Conservation (phyloP, 2,888 invertebrate genomes). For the Nemurella pictetii region DNA sequence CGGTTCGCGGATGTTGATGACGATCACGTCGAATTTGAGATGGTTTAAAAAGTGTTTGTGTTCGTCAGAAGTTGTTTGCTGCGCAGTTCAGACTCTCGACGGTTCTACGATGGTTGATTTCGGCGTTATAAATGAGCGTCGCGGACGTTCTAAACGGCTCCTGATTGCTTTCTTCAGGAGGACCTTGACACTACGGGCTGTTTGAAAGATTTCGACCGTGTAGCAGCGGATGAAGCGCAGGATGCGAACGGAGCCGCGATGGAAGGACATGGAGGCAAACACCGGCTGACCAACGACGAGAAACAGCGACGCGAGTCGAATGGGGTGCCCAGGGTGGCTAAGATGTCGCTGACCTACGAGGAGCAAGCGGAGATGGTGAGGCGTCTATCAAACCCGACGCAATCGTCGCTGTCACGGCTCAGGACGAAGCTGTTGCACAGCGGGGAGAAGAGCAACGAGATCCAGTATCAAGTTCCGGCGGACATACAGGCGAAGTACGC, state of each 20-base stretch:
- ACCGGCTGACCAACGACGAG: not conserved
- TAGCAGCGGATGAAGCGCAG: not conserved
- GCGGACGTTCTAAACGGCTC: too few species aligned
- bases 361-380: not conserved
- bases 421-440: not conserved
- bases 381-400: constrained; percentile 19
- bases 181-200: not conserved
- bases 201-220: not conserved
- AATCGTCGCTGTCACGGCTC: constrained; percentile 14
- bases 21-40: not conserved
- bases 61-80: too few species aligned
- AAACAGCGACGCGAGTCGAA: not conserved
- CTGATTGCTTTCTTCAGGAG: not conserved
- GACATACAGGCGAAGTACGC: not conserved
- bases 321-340: not conserved
- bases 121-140: too few species aligned
- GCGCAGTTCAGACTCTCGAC: too few species aligned
- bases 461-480: not conserved
- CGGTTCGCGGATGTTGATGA: constrained; percentile 20
- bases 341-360: not conserved
- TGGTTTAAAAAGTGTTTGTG: too few species aligned
- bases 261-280: not conserved
- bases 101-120: too few species aligned
- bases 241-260: not conserved
- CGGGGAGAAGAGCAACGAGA: not conserved